phyloP scores from a whole-genome alignment of 2,113 vertebrate genomes.

The Corydoras sp. region DNA sequence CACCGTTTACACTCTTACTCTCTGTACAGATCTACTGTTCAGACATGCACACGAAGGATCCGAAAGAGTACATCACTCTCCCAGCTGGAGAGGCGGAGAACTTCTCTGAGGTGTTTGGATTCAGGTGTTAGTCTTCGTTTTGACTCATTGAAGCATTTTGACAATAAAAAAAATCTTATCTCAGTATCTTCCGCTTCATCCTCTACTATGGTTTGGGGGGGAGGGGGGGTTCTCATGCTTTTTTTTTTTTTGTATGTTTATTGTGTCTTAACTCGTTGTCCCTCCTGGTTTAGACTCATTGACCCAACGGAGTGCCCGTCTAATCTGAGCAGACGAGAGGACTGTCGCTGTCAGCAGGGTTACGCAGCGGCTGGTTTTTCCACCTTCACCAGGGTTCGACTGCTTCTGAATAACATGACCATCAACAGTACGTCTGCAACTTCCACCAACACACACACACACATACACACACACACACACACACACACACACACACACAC shows the following conservation, averaged over 20 bases:
- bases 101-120: constrained; percentile 93
- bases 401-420: constrained; percentile 84
- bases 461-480: too few relatives aligned
- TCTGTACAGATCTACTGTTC: constrained; percentile 81
- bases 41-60: constrained; percentile 82
- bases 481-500: too few relatives aligned
- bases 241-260: too few relatives aligned
- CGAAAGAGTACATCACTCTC: constrained; percentile 86
- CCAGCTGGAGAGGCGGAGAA: constrained; percentile 80
- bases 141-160: too few relatives aligned
- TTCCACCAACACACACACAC: too few relatives aligned
- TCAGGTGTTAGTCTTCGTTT: constrained; percentile 67
- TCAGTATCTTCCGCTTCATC: too few relatives aligned
- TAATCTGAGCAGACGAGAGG: constrained; percentile 81
- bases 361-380: constrained; percentile 85
- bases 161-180: too few relatives aligned
- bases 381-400: constrained; percentile 86
- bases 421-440: constrained; percentile 83
- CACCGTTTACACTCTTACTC: constrained; percentile 15
- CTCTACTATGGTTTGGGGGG: too few relatives aligned
- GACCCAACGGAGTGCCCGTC: constrained; percentile 91
- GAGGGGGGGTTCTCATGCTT: too few relatives aligned
- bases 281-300: constrained; percentile 69
- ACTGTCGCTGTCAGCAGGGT: constrained; percentile 86
- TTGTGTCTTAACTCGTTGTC: background rate